Evolutionary conservation across 2,888 invertebrate genomes (phyloP).

Genomic region (Barypeithes pellucidus): DNA sequence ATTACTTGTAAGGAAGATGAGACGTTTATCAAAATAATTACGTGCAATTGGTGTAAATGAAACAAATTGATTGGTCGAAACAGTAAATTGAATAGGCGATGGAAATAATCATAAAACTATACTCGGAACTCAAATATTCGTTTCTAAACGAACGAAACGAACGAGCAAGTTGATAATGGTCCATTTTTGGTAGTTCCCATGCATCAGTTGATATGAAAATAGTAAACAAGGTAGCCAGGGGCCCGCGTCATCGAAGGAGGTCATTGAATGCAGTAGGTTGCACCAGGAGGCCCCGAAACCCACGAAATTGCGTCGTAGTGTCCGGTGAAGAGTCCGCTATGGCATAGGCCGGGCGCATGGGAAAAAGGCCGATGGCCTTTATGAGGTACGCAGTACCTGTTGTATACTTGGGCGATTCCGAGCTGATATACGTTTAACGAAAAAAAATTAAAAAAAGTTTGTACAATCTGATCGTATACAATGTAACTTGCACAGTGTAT

Average conservation of each 20-base stretch:
- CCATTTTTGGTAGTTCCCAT: slow-evolving; percentile 3
- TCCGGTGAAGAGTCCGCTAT: slow-evolving; percentile 40
- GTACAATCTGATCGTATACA: no score
- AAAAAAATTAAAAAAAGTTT: no score
- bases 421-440: no score
- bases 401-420: not conserved
- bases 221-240: slow-evolving; percentile 17
- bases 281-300: slow-evolving; percentile 37
- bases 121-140: no score
- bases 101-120: no score
- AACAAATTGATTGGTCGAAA: no score
- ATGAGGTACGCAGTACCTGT: slow-evolving; percentile 27
- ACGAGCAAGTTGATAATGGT: not conserved
- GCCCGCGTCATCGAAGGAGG: slow-evolving; percentile 30
- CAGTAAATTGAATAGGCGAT: no score
- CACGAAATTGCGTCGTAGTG: slow-evolving; percentile 44
- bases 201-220: not conserved
- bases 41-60: no score
- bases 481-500: no score
- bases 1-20: no score
- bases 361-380: slow-evolving; percentile 49
- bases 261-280: slow-evolving; percentile 46
- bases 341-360: slow-evolving; percentile 28
- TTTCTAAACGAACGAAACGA: no score
- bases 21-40: no score